Evolutionary conservation across 2,888 invertebrate genomes (phyloP), one percentile per base, ranked within the genome.

Genomic region (Drosophila neutralis): DNA sequence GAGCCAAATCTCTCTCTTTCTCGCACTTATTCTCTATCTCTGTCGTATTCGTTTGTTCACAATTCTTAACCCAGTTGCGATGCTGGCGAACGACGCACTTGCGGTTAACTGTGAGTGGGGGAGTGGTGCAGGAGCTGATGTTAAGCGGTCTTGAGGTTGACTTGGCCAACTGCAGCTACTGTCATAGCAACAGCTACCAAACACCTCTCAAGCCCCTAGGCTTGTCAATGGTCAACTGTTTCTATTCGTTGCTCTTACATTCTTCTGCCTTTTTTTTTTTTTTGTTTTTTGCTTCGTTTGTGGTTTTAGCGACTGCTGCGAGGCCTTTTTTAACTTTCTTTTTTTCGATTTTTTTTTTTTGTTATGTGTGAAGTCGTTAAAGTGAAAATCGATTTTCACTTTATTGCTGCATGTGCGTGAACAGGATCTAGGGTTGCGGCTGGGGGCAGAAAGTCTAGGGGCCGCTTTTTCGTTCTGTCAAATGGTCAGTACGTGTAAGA

Each of bases 311-410:
- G 70, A 52, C 53, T 67, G 73, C 73, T 66, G 49, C 61, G 73
- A 80, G 83, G 78, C 78, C 74, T 80, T 70, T 79, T 63, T 61
- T 58, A 75, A 45, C 49, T 56, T 68, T 59, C 67, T 85, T 68
- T 73, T 70, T 54, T 66, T 42, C 24, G 15, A 15, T n/a, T 42
- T 24, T 58, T 52, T 45, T 31, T 36, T 61, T 69, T 49, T 78
- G 76, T 56, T 82, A 83, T 81, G 78, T 82, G 85, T 87, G 83
- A 90, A 89, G 89, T 90, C 87, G 84, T 86, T 90, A 90, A 89
- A 89, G 80, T 87, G 88, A 90, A 89, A 90, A 89, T 89, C 89
- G 89, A 89, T 89, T 89, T 86, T 80, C 80, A 86, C 75, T 83
- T 82, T 86, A 89, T 89, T 89, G 84, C 81, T 79, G 67, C 75